Evolutionary conservation across 2,113 vertebrate species (phyloP), one percentile per base, ranked within the genome.

Genomic region (Cephalopholis sonnerati): DNA sequence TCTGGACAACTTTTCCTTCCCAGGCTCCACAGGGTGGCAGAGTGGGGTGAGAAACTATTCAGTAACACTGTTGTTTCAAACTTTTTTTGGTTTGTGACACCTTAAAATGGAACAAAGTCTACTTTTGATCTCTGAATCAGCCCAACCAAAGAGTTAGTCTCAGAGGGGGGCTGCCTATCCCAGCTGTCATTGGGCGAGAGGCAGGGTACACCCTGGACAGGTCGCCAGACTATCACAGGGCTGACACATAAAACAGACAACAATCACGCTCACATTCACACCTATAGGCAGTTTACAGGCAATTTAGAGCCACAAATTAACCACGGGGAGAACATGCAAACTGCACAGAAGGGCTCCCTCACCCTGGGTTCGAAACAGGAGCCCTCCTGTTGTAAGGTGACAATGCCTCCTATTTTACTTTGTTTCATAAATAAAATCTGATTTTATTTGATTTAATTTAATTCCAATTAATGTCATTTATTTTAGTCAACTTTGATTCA

Each of bases 11-110:
- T 8, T 41, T n/a, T 7, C 41, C 13, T 41, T 22, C 5, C 41
- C 16, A 11, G 5, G 9, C 17, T 24, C 57, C 65, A 69, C 71
- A 46, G 10, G 58, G 48, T 17, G 70, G 76, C 75, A 58, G 48
- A 46, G 67, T 15, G 1, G 12, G 22, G 62, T 10, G 17, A 66
- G 36, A 55, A 32, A 64, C 27, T 24, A 27, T 39, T 22, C 15
- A 2, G 6, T 22, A 7, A 74, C 25, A 12, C 17, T 36, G 55
- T 2, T n/a, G 36, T 12, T 18, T 5, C 13, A 44, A 29, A 58
- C 29, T 8, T 71, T 22, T 18, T 25, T 12, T 16, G 27, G 48
- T 12, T 51, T 36, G 65, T 10, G 29, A 13, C n/a, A 1, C 5
- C 54, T 29, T 20, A 71, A 73, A 73, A 29, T 24, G 22, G 41